A percentile compares a stretch with the other conserved stretches of the same genome.
Conservation (phyloP, 1,140 invertebrate species). For the Cydia fagiglandana region DNA sequence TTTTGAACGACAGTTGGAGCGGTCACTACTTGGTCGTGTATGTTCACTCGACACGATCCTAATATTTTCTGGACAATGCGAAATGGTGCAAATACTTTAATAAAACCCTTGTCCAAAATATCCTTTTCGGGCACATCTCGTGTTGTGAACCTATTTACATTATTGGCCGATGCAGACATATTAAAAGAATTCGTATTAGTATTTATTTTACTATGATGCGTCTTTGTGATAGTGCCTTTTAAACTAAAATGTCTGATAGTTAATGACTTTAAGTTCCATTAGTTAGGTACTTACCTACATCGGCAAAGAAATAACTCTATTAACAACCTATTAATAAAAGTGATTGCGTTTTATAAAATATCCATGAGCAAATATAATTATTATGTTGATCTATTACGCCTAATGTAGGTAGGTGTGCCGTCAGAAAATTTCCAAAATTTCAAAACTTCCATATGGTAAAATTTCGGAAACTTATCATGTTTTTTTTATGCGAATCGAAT, state of each 20-base stretch:
- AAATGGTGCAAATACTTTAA: background rate
- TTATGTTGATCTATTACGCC: no score
- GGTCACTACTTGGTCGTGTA: background rate
- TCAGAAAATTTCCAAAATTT: no score
- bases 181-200: background rate
- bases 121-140: background rate
- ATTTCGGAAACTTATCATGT: no score
- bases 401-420: no score
- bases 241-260: background rate
- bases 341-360: background rate
- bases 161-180: background rate
- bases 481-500: no score
- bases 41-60: background rate
- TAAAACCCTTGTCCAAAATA: background rate
- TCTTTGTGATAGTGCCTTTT: background rate
- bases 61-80: background rate
- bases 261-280: background rate
- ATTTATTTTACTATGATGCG: background rate
- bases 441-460: no score
- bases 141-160: background rate
- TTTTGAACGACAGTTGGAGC: background rate
- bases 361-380: background rate
- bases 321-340: background rate
- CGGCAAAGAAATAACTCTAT: background rate
- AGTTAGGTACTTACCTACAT: background rate